Conservation (phyloP, 2,797 vertebrate species). For the Pangasius mekongensis region DNA sequence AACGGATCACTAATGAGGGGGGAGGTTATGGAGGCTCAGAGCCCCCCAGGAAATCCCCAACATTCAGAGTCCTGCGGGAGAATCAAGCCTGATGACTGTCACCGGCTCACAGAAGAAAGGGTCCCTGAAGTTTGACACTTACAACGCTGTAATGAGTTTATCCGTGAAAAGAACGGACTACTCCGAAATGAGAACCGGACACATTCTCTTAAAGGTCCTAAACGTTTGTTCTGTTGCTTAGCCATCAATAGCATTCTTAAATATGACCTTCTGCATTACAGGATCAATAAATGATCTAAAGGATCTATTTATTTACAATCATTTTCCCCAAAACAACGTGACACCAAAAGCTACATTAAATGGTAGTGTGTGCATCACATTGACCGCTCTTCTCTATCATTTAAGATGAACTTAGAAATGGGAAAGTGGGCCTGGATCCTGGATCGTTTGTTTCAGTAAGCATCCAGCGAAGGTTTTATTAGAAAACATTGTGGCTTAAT, state of each 20-base stretch:
- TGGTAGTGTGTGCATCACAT: not conserved
- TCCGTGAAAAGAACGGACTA: conserved; percentile 14
- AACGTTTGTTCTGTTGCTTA: not conserved
- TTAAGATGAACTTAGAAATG: not conserved
- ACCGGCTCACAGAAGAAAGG: conserved; percentile 30
- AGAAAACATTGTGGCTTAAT: not conserved
- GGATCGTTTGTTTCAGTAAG: not conserved
- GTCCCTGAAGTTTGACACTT: conserved; percentile 38
- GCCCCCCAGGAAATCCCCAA: conserved; percentile 55
- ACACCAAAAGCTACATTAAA: not conserved
- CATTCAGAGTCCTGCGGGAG: conserved; percentile 43
- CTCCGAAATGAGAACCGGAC: conserved; percentile 12
- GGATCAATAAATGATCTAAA: not conserved
- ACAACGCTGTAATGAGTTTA: conserved; percentile 35
- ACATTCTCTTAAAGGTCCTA: not conserved
- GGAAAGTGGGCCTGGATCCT: not conserved
- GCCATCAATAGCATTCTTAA: not conserved
- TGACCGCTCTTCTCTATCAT: not conserved
- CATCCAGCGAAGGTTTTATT: not conserved
- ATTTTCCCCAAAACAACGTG: not conserved
- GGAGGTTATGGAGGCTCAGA: conserved; percentile 29
- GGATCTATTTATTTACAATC: not conserved
- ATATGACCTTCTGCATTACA: not conserved
- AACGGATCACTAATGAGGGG: conserved; percentile 58
- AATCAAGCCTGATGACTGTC: conserved; percentile 46